These are phyloP conservation scores for Neopipo cinnamomea DNA, from an alignment of 2,113 vertebrate species.

Conservation along the genomic window DNA sequence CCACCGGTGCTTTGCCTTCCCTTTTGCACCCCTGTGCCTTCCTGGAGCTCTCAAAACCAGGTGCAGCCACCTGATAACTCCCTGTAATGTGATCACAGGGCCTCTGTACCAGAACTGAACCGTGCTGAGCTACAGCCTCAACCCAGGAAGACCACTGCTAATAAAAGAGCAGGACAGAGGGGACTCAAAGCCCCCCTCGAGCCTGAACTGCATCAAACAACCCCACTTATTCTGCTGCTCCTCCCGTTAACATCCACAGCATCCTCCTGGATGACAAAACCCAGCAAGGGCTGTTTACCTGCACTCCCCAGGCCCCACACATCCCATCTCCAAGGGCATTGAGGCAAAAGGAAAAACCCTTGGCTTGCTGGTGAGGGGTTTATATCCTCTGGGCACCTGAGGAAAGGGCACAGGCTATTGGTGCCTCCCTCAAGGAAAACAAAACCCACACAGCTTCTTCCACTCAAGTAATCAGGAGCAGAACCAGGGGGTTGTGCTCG, in stretches of 20 bases:
- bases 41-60: slow-evolving; percentile 2
- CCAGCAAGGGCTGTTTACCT: neutral
- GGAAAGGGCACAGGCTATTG: neutral
- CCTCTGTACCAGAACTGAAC: neutral
- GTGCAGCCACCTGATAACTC: slow-evolving; percentile 46
- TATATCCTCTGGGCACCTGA: neutral
- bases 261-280: neutral
- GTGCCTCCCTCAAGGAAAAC: neutral
- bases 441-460: neutral
- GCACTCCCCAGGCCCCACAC: neutral
- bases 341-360: neutral
- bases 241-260: neutral
- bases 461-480: neutral
- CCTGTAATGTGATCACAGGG: neutral
- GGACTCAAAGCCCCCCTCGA: neutral
- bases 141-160: neutral
- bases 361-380: neutral
- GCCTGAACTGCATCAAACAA: neutral
- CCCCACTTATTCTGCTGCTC: neutral
- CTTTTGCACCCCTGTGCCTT: neutral
- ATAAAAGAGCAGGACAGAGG: neutral
- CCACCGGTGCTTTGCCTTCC: slow-evolving; percentile 44
- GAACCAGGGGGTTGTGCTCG: neutral
- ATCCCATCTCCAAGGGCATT: fast-evolving
- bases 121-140: neutral